Evolutionary conservation across 2,888 invertebrate species (phyloP), one percentile per base, ranked within the genome.

Genomic region (Ochropacha duplaris): DNA sequence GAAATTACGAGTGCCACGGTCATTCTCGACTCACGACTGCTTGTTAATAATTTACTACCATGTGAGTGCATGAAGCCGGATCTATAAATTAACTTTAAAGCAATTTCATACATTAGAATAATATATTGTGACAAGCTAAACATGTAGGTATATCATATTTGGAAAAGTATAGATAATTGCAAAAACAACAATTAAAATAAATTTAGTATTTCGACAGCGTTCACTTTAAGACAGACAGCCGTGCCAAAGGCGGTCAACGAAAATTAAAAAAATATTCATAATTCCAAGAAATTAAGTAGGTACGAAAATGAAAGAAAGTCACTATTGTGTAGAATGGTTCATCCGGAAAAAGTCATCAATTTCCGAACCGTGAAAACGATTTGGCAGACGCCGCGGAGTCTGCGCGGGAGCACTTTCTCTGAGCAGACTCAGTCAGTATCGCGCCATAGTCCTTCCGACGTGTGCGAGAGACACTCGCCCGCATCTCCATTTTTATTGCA

Each of bases 341-440:
- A 82, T 86, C 80, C 84, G 88, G 87, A 88, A 91, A 88, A 89
- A 84, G 79, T 73, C 78, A 83, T 87, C 76, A 81, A 85, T 90
- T 88, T 85, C 72, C 81, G 84, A 83, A 83, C 83, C 89, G 85
- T 88, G 88, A 90, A 91, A 89, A 68, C 79, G 80, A 85, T 87
- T 90, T 89, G 92, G 89, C 90, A 91, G 92, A 88, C 92, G 88
- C 83, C 89, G 83, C 84, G 83, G 88, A 90, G 92, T 92, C 92
- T 92, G 90, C 84, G 85, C 87, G 74, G 81, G 84, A 86, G 76
- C 83, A 90, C 92, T 92, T 92, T 91, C 92, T 89, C 91, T 86
- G 90, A 19, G n/a, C 84, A 84, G 84, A 76, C 83, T 81, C 81
- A 75, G 81, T 81, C 81, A 75, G 81, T 72, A 19, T 80, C 78